Evolutionary conservation across 2,113 vertebrate genomes (phyloP).

Genomic region (Tauraco erythrolophus): DNA sequence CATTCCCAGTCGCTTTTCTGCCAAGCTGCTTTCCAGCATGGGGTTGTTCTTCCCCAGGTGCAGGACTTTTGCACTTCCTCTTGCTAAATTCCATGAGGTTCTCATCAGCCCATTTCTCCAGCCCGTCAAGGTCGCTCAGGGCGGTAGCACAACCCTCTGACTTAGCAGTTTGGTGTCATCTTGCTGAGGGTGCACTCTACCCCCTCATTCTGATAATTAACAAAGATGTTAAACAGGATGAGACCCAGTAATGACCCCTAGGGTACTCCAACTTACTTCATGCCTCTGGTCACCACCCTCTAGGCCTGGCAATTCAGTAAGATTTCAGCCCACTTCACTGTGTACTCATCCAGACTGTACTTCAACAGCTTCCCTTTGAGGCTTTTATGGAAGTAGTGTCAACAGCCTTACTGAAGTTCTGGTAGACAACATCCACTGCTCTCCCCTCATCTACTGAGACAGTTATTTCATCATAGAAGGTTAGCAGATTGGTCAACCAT

Average conservation of each 20-base stretch:
- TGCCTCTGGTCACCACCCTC: neutral
- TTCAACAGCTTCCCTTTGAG: too few relatives aligned
- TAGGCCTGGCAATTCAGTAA: neutral
- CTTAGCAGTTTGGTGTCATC: neutral
- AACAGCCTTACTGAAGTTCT: too few relatives aligned
- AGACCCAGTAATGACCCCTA: neutral
- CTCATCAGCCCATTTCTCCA: too few relatives aligned
- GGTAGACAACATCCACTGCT: neutral
- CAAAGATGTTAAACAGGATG: neutral
- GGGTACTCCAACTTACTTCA: neutral
- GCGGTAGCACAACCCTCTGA: neutral
- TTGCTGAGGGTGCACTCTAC: neutral
- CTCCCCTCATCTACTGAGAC: neutral
- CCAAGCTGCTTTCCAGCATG: neutral
- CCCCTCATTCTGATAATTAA: neutral
- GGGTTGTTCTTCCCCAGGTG: too few relatives aligned
- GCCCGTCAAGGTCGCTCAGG: neutral
- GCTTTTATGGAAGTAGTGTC: too few relatives aligned
- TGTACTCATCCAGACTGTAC: too few relatives aligned
- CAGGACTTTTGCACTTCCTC: too few relatives aligned
- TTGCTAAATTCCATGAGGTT: too few relatives aligned
- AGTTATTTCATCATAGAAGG: neutral
- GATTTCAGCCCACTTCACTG: neutral
- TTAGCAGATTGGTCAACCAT: neutral
- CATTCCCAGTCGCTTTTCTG: neutral